A percentile compares a stretch with the other conserved stretches of the same genome.
These are phyloP conservation scores for Epirrita christyi DNA, from an alignment of 2,888 invertebrate species.

Conservation along the genomic window DNA sequence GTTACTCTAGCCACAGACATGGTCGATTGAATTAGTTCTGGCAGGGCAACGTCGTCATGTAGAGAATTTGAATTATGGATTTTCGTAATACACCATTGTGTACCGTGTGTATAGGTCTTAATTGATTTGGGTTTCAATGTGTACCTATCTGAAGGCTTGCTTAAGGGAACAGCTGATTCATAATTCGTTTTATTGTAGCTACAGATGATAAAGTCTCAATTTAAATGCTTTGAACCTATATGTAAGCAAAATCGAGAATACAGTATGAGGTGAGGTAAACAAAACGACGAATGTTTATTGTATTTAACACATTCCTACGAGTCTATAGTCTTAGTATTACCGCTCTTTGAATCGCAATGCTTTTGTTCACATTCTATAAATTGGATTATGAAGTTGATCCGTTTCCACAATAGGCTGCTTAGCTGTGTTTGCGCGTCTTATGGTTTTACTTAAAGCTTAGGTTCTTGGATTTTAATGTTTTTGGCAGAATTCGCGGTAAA, in stretches of 20 bases:
- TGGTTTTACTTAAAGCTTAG: constrained; percentile 13
- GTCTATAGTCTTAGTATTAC: constrained; percentile 8
- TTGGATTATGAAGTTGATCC: constrained; percentile 32
- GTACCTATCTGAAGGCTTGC: background rate
- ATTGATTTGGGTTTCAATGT: background rate
- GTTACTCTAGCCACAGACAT: constrained; percentile 43
- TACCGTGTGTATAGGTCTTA: background rate
- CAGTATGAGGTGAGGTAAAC: too few relatives aligned
- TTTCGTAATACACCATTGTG: constrained; percentile 32
- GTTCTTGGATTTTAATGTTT: constrained; percentile 15
- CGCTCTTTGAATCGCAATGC: constrained; percentile 21
- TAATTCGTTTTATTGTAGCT: too few relatives aligned
- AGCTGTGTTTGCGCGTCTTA: constrained; percentile 27
- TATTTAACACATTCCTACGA: constrained; percentile 3
- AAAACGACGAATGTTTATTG: constrained; percentile 12
- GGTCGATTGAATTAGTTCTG: constrained; percentile 51
- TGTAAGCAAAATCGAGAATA: too few relatives aligned
- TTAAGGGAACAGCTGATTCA: background rate
- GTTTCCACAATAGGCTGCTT: constrained; percentile 35
- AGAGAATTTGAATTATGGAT: constrained; percentile 49
- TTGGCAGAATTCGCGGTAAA: background rate
- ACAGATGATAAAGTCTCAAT: too few relatives aligned
- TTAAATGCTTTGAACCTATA: too few relatives aligned
- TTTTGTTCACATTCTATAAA: constrained; percentile 36
- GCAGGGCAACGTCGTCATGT: constrained; percentile 37